A percentile compares a stretch with the other conserved stretches of the same genome.
These are phyloP conservation scores for Chunga burmeisteri DNA, from an alignment of 2,113 vertebrate species.

Conservation along the genomic window DNA sequence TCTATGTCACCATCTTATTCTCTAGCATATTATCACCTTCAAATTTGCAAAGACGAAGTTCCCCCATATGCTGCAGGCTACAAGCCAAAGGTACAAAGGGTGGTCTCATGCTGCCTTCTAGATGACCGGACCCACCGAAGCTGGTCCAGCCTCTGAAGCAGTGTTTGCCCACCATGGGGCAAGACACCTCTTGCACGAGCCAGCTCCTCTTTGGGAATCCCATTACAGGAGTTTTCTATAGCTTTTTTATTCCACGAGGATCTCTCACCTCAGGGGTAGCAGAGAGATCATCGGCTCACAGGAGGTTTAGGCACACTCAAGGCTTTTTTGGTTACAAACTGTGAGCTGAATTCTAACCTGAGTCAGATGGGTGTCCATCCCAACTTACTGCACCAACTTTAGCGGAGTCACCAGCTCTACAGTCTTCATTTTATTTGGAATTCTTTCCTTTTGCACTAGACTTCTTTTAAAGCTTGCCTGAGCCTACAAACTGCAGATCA, in stretches of 20 bases:
- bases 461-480: neutral
- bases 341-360: neutral
- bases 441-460: neutral
- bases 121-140: neutral
- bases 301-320: neutral
- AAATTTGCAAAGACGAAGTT: accelerated
- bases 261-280: neutral
- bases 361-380: neutral
- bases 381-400: accelerated
- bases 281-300: neutral
- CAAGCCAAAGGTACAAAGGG: neutral
- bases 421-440: neutral
- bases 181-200: accelerated
- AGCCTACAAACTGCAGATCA: accelerated
- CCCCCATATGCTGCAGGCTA: neutral
- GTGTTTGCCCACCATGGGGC: neutral
- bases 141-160: neutral
- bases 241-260: neutral
- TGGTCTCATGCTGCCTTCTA: neutral
- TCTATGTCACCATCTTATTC: neutral
- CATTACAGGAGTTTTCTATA: neutral
- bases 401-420: neutral
- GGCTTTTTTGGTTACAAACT: neutral
- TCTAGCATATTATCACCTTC: neutral
- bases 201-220: neutral